phyloP scores from a whole-genome alignment of 2,888 invertebrate genomes.

The Imbricaverruca yamaguchii region DNA sequence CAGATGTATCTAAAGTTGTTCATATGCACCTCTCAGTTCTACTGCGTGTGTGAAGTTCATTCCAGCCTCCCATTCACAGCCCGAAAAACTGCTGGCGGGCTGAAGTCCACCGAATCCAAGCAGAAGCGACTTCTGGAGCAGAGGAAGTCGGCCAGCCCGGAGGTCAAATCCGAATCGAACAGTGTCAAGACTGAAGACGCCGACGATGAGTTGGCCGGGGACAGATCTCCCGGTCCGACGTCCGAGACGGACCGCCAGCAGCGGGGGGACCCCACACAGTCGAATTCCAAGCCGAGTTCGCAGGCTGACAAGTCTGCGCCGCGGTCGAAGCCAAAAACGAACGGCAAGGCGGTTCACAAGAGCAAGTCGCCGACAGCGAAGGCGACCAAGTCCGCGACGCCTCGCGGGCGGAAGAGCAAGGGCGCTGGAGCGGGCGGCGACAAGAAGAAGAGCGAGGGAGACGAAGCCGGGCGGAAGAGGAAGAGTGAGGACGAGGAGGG shows the following conservation, averaged over 20 bases:
- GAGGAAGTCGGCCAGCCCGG: conserved; percentile 23
- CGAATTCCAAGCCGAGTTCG: neutral
- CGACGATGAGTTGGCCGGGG: neutral
- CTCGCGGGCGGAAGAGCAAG: no score
- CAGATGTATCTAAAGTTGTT: no score
- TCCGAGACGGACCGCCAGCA: no score
- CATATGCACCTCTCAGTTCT: no score
- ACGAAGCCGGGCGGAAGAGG: conserved; percentile 16
- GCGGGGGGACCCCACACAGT: neutral
- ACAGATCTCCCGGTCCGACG: no score
- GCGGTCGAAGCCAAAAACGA: conserved; percentile 23
- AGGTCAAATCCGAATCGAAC: neutral
- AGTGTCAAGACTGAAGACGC: neutral
- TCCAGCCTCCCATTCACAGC: neutral
- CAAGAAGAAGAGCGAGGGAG: conserved; percentile 23
- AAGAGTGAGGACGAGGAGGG: conserved; percentile 23
- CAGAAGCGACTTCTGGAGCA: conserved; percentile 24
- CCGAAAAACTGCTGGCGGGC: conserved; percentile 6
- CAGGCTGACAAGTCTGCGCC: conserved; percentile 17
- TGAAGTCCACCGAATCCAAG: conserved; percentile 23
- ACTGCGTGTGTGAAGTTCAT: no score
- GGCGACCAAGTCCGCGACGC: no score
- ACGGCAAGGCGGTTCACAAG: no score
- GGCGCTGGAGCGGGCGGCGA: conserved; percentile 24
- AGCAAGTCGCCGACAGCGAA: neutral